Conservation (phyloP, 2,888 invertebrate species). For the Leptinotarsa juncta region DNA sequence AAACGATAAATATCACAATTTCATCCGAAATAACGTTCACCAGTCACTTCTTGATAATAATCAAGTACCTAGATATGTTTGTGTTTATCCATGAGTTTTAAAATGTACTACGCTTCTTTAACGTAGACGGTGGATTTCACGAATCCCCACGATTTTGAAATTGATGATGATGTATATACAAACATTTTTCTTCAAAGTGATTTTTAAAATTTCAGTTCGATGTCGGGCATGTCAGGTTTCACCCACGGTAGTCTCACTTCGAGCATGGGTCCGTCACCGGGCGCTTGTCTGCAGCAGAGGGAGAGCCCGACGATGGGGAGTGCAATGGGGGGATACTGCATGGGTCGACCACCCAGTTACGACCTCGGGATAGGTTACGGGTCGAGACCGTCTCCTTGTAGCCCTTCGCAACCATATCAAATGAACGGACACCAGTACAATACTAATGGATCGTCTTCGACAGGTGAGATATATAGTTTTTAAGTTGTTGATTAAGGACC, state of each 20-base stretch:
- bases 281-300: slow-evolving; percentile 71
- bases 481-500: not conserved
- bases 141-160: too few species aligned
- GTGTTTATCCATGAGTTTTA: too few species aligned
- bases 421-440: slow-evolving; percentile 69
- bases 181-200: slow-evolving; percentile 1
- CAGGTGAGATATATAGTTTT: slow-evolving; percentile 61
- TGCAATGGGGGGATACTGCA: slow-evolving; percentile 68
- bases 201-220: slow-evolving; percentile 63
- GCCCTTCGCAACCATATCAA: slow-evolving; percentile 77
- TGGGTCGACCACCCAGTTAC: slow-evolving; percentile 69
- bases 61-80: too few species aligned
- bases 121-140: too few species aligned
- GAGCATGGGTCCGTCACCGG: slow-evolving; percentile 68
- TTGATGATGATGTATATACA: too few species aligned
- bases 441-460: slow-evolving; percentile 69
- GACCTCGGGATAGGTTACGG: slow-evolving; percentile 71
- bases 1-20: too few species aligned
- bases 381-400: slow-evolving; percentile 74
- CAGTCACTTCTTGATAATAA: too few species aligned
- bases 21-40: too few species aligned
- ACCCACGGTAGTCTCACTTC: slow-evolving; percentile 63
- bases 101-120: too few species aligned
- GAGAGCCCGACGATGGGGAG: slow-evolving; percentile 67
- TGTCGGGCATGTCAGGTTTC: slow-evolving; percentile 72